phyloP scores from a whole-genome alignment of 1,140 invertebrate species.

The Microplitis demolitor region DNA sequence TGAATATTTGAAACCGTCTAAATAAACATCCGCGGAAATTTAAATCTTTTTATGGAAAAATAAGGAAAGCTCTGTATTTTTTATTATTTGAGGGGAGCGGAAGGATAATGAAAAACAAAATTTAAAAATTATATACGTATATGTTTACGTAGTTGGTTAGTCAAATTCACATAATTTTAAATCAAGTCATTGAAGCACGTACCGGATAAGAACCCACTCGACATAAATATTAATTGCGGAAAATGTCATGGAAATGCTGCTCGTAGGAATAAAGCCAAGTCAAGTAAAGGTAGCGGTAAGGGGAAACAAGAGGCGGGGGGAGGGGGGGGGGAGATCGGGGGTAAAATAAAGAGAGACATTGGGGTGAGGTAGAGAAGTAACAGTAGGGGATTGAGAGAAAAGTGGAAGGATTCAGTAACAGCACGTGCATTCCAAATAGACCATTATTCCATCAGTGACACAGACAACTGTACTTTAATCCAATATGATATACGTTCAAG shows the following conservation, averaged over 20 bases:
- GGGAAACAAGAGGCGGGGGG: neutral
- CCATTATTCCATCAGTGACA: slow-evolving; percentile 59
- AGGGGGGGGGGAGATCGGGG: neutral
- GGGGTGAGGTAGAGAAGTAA: too few species aligned
- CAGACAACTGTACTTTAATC: slow-evolving; percentile 52
- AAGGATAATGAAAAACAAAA: neutral
- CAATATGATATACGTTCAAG: neutral
- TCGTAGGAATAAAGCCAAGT: slow-evolving; percentile 36
- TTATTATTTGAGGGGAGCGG: too few species aligned
- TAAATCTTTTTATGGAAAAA: too few species aligned
- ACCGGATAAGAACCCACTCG: slow-evolving; percentile 10
- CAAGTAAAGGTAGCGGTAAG: slow-evolving; percentile 13
- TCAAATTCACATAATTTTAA: neutral
- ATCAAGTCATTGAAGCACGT: neutral
- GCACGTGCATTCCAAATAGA: slow-evolving; percentile 58
- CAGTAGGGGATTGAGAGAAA: too few species aligned
- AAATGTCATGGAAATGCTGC: slow-evolving; percentile 58
- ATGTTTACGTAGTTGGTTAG: too few species aligned
- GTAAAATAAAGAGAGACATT: slow-evolving; percentile 25
- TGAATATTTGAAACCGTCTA: too few species aligned
- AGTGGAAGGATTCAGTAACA: slow-evolving; percentile 38
- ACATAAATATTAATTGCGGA: slow-evolving; percentile 58
- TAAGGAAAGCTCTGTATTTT: too few species aligned
- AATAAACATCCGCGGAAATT: too few species aligned
- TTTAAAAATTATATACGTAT: slow-evolving; percentile 17